phyloP scores from a whole-genome alignment of 2,888 invertebrate genomes.

The Rhagonycha fulva region DNA sequence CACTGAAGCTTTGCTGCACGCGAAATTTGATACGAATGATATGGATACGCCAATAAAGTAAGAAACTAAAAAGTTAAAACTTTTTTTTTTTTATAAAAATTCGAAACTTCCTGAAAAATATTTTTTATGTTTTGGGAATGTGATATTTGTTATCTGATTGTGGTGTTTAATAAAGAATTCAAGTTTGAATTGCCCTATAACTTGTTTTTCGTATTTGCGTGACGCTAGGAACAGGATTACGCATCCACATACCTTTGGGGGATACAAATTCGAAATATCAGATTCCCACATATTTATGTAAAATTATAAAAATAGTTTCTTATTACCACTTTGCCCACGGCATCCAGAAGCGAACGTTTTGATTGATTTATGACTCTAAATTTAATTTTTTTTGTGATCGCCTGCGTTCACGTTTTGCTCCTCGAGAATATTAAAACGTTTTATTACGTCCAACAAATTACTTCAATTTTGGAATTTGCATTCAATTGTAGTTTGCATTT shows the following conservation, averaged over 20 bases:
- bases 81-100: not conserved
- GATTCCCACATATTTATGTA: not conserved
- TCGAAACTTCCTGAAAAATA: not conserved
- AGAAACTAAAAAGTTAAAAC: constrained; percentile 17
- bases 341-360: not conserved
- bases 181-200: not conserved
- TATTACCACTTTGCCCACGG: not conserved
- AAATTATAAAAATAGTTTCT: not conserved
- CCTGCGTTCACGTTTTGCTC: not conserved
- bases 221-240: not conserved
- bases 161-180: not conserved
- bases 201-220: not conserved
- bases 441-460: not conserved
- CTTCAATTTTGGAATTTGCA: not conserved
- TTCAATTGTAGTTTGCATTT: not conserved
- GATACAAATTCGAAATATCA: not conserved
- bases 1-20: constrained; percentile 21
- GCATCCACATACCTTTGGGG: not conserved
- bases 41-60: constrained; percentile 23
- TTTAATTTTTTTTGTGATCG: not conserved
- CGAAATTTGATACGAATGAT: constrained; percentile 26
- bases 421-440: not conserved
- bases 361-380: not conserved
- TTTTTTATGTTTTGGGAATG: not conserved
- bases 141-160: not conserved